A percentile compares a stretch with the other conserved stretches of the same genome.
phyloP scores from a whole-genome alignment of 2,113 vertebrate genomes.

The Coracopsis vasa region DNA sequence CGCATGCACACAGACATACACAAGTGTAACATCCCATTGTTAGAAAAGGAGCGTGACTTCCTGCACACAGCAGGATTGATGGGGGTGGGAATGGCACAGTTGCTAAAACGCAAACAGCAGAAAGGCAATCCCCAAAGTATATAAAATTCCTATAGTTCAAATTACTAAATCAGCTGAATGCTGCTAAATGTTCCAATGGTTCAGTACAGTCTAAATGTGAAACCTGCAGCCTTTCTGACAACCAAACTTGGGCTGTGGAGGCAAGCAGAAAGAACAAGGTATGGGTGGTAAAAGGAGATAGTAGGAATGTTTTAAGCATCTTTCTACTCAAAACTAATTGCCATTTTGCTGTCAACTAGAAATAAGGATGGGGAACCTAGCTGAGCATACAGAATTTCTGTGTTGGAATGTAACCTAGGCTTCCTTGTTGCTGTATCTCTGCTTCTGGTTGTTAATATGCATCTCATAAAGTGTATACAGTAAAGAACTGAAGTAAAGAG shows the following conservation, averaged over 20 bases:
- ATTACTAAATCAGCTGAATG: neutral
- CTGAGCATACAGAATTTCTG: neutral
- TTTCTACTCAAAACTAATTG: neutral
- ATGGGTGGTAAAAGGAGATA: neutral
- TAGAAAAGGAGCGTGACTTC: constrained; percentile 14
- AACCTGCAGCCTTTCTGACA: neutral
- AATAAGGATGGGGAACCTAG: neutral
- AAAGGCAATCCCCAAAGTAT: neutral
- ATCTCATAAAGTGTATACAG: rapidly evolving
- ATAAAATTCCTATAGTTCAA: neutral
- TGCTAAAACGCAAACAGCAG: neutral
- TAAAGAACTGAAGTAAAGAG: neutral
- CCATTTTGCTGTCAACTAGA: neutral
- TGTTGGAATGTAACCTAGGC: neutral
- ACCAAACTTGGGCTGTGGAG: neutral
- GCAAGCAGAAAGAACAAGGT: neutral
- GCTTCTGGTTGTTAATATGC: neutral
- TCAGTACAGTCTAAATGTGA: neutral
- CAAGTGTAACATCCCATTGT: neutral
- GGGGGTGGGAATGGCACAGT: neutral
- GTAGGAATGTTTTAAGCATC: neutral
- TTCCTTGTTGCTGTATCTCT: neutral
- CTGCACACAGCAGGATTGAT: neutral
- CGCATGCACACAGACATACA: neutral
- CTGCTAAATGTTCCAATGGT: neutral